Percentiles rank a stretch among this genome's conserved stretches.
Evolutionary conservation across 2,113 vertebrate species (phyloP).

Genomic region (Oxyura jamaicensis): DNA sequence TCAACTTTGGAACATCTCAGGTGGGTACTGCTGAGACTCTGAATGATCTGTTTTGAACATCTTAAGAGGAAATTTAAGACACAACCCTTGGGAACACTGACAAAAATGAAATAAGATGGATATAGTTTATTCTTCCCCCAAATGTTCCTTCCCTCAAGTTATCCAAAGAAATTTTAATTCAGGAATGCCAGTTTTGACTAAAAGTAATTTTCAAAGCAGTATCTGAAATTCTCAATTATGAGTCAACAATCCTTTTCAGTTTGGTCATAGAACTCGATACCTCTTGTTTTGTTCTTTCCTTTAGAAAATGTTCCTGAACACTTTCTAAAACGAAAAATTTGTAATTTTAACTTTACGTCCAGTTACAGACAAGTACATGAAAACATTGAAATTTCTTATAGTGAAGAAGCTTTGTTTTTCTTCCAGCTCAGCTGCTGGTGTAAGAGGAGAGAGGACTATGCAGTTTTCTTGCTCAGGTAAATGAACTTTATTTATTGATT

Average conservation of each 20-base stretch:
- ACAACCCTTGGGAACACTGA: neutral
- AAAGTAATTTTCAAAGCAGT: neutral
- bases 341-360: neutral
- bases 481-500: neutral
- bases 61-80: neutral
- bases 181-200: neutral
- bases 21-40: neutral
- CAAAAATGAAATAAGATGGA: neutral
- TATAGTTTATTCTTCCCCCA: neutral
- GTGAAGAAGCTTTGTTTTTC: neutral
- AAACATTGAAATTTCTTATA: neutral
- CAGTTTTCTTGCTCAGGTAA: neutral
- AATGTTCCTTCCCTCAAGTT: neutral
- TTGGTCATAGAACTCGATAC: neutral
- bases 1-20: neutral
- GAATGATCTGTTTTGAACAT: neutral
- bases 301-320: neutral
- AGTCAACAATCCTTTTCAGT: neutral
- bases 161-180: constrained; percentile 5
- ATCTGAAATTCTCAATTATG: neutral
- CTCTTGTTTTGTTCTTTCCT: neutral
- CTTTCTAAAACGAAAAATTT: neutral
- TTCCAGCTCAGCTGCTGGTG: neutral
- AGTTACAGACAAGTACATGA: neutral
- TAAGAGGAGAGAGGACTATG: neutral